Conservation (phyloP, 2,888 invertebrate genomes). For the Dolichomitus sp. region DNA sequence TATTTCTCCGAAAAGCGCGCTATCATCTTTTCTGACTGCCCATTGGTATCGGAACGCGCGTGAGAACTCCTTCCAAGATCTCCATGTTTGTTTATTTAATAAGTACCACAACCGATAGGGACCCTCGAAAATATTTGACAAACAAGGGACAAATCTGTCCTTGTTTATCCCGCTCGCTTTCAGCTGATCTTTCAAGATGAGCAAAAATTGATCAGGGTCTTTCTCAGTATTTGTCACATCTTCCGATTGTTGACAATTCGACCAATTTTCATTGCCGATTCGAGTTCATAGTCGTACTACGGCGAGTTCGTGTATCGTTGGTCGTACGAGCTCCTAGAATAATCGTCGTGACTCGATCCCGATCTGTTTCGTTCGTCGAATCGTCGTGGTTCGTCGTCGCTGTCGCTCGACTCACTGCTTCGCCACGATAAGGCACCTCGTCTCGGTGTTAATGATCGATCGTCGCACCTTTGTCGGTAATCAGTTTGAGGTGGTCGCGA, state of each 20-base stretch:
- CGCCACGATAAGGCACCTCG: conserved; percentile 35
- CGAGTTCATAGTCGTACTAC: neutral
- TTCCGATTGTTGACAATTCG: conserved; percentile 58
- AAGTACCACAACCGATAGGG: conserved; percentile 49
- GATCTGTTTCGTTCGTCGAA: neutral
- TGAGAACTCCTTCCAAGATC: conserved; percentile 39
- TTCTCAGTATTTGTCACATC: conserved; percentile 56
- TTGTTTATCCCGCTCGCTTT: conserved; percentile 50
- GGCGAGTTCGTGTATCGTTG: neutral
- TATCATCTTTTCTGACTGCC: neutral
- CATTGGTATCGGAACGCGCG: neutral
- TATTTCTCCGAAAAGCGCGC: neutral
- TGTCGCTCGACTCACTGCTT: conserved; percentile 39
- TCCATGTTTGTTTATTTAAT: conserved; percentile 48
- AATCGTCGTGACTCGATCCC: neutral
- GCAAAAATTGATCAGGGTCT: conserved; percentile 56
- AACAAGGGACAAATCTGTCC: conserved; percentile 54
- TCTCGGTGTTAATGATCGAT: neutral
- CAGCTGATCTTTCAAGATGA: conserved; percentile 51
- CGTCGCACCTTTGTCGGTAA: conserved; percentile 3
- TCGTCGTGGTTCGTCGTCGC: conserved; percentile 11
- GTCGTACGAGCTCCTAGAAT: neutral
- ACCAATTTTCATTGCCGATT: conserved; percentile 51
- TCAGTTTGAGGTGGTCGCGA: neutral
- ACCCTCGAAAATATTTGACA: conserved; percentile 60